phyloP scores from a whole-genome alignment of 1,140 invertebrate species.

The Myzus persicae region DNA sequence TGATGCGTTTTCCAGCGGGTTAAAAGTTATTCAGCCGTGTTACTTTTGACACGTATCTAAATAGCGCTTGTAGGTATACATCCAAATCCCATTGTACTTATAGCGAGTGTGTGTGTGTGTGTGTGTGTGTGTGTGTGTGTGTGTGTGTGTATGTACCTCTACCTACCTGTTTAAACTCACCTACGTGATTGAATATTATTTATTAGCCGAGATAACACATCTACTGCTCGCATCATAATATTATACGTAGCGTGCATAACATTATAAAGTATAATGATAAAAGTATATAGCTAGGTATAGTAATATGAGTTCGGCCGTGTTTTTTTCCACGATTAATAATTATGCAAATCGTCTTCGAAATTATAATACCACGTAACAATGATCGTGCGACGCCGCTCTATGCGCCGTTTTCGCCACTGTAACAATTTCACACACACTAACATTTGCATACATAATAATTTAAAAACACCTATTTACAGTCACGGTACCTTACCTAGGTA shows the following conservation, averaged over 20 bases:
- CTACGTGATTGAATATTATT: constrained; percentile 37
- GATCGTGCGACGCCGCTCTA: not conserved
- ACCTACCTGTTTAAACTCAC: not conserved
- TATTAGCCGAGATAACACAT: constrained; percentile 30
- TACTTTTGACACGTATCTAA: not conserved
- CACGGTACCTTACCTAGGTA: too few relatives aligned
- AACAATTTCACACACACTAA: constrained; percentile 25
- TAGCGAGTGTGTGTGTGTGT: not conserved
- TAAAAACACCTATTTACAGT: not conserved
- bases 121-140: not conserved
- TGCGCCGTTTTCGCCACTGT: constrained; percentile 26
- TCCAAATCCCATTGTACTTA: not conserved
- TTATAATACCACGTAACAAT: not conserved
- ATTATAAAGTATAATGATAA: not conserved
- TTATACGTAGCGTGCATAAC: not conserved
- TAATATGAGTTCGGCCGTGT: not conserved
- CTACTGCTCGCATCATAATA: not conserved
- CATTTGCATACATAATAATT: constrained; percentile 39
- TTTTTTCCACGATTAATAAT: constrained; percentile 23
- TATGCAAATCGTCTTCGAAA: constrained; percentile 28
- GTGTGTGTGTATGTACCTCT: too few relatives aligned
- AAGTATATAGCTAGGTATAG: not conserved
- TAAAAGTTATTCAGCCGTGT: constrained; percentile 4
- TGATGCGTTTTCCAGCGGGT: not conserved
- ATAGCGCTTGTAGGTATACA: not conserved